Percentiles rank a stretch among this genome's conserved stretches.
These are phyloP conservation scores for Turdus rufiventris DNA, from an alignment of 2,113 vertebrate genomes.

Conservation along the genomic window DNA sequence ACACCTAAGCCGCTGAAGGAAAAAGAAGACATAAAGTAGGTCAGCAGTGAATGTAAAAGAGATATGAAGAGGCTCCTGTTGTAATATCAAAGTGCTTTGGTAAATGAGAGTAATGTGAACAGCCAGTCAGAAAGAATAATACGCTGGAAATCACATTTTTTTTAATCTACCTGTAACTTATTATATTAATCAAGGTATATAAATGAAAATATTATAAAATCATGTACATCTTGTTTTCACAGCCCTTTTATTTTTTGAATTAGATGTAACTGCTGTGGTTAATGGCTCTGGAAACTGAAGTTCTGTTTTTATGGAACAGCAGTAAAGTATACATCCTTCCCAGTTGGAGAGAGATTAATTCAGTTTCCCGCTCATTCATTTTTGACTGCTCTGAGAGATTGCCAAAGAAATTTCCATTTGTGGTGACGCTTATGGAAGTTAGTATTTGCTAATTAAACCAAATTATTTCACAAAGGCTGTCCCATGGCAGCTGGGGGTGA, in stretches of 20 bases:
- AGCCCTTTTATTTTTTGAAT: background rate
- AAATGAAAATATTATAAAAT: background rate
- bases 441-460: background rate
- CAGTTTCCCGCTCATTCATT: background rate
- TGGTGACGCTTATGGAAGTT: background rate
- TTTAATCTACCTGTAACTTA: background rate
- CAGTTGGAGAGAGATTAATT: background rate
- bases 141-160: background rate
- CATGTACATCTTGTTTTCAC: background rate
- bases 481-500: background rate
- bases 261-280: background rate
- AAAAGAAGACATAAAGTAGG: slow-evolving; percentile 27
- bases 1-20: background rate
- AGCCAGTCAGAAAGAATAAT: background rate
- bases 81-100: background rate
- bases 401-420: background rate
- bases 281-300: background rate
- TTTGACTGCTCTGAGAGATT: background rate
- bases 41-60: background rate
- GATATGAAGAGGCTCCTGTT: background rate
- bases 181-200: background rate
- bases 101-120: background rate
- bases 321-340: background rate
- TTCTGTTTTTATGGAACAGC: background rate
- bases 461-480: background rate